Evolutionary conservation across 2,797 vertebrate species (phyloP), one percentile per base, ranked within the genome.

Genomic region (Pseudomugil gertrudae): DNA sequence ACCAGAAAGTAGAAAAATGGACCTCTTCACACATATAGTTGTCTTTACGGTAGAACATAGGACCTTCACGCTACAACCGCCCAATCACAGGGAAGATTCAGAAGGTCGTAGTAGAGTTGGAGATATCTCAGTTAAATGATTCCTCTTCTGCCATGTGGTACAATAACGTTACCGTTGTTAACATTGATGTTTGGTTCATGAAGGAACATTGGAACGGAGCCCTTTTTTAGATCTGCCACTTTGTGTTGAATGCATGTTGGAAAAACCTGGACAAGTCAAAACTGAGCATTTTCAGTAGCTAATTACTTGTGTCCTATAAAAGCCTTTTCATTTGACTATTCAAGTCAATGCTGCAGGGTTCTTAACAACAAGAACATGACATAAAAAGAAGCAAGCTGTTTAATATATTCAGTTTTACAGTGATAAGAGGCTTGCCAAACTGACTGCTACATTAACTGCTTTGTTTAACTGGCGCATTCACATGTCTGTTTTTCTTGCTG

Each of bases 401-500:
- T 27, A 33, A 23, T 30, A 36, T 19, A 21, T 4, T 3, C 10
- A 56, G 35, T 33, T 71, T 65, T 23, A 29, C 21, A 61, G 58
- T 38, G 26, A 48, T 29, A 2, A 56, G 10, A 67, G 38, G 36
- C 30, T 23, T 62, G 38, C 69, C 30, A 26, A 52, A 13, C 13
- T 33, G 61, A 38, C 30, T 10, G 27, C 40, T 40, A 29, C 3
- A 21, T 50, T 13, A 57, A 47, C 17, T 10, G 29, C 17, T 78
- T 76, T 64, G 30, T 75, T 70, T 57, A 50, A 68, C 24, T 9
- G 23, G 0, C 45, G 30, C 24, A 15, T 74, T 77, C 74, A 50
- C 69, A 79, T 69, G 32, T 1, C 14, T 66, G 45, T 57, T 51
- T 73, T 57, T 79, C 26, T 58, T 65, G 21, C 35, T 23, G 6